Evolutionary conservation across 2,888 invertebrate species (phyloP), one percentile per base, ranked within the genome.

Genomic region (Hybos culiciformis): DNA sequence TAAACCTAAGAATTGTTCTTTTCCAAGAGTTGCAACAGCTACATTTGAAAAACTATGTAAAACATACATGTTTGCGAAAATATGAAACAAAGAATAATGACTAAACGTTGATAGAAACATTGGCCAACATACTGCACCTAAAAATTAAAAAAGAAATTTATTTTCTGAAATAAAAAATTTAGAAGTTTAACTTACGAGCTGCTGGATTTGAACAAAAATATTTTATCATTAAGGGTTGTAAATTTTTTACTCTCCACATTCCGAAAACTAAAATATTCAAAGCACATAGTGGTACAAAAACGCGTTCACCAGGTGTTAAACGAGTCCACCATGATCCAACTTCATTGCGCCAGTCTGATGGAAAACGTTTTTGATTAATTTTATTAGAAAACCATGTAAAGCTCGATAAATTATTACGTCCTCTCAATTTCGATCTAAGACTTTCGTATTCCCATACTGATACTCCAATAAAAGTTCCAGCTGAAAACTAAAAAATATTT

Each of bases 41-140:
- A 57, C 56, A 43, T 58, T 58, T 4, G 59, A 55, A 59, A 92
- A 92, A 59, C 83, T 87, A 63, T 88, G 85, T 20, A 97, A 70
- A 33, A 93, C 96, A 68, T 86, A 94, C 96, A 98, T 97, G 66
- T 98, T 98, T 42, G 85, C 81, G 52, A 80, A 78, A 46, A 96
- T 73, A 69, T 97, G 97, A 49, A 90, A 68, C 29, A 78, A 65
- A 2, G 85, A 85, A 57, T 83, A 82, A 63, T 97, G 97, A 56
- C 94, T 96, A 67, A 97, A 97, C 24, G 85, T 84, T n/a, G 91
- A 91, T 5, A 94, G 68, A 40, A 94, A 60, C 91, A 96, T 91
- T 4, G 96, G 90, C 67, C 81, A 73, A 62, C 86, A 90, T 39
- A 80, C 69, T 49, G 74, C 73, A 58, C 72, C 83, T 86, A 63